Conservation (phyloP, 2,888 invertebrate genomes). For the Oxystoma pomonae region DNA sequence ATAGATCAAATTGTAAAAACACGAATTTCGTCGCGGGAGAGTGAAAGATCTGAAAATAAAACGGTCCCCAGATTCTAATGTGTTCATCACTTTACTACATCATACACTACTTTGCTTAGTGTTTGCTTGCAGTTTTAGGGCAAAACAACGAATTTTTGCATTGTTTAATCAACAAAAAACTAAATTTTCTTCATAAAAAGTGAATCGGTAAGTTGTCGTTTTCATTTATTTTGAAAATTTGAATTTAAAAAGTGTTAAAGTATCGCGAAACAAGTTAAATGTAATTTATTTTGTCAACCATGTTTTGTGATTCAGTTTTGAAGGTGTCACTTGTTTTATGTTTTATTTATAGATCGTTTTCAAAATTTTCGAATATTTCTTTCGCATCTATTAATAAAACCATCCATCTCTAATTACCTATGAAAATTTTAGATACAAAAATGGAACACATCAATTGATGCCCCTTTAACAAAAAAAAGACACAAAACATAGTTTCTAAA, state of each 20-base stretch:
- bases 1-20: conserved; percentile 2
- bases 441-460: not conserved
- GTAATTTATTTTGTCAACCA: not conserved
- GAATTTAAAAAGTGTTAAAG: not conserved
- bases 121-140: not conserved
- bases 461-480: not conserved
- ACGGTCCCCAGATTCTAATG: conserved; percentile 18
- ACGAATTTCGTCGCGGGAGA: conserved; percentile 46
- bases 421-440: not conserved
- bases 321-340: conserved; percentile 3
- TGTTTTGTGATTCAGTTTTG: conserved; percentile 2
- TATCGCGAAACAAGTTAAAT: not conserved
- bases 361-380: not conserved
- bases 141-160: not conserved
- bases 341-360: conserved; percentile 2
- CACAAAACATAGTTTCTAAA: not conserved
- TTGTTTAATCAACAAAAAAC: not conserved
- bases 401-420: not conserved
- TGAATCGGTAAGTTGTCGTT: not conserved
- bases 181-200: not conserved
- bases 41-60: conserved; percentile 48
- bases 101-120: not conserved
- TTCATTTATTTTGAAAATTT: not conserved
- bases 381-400: not conserved
- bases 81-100: not conserved